A percentile compares a stretch with the other conserved stretches of the same genome.
Evolutionary conservation across 1,140 invertebrate species (phyloP).

Genomic region (Drosophila pseudoobscura): DNA sequence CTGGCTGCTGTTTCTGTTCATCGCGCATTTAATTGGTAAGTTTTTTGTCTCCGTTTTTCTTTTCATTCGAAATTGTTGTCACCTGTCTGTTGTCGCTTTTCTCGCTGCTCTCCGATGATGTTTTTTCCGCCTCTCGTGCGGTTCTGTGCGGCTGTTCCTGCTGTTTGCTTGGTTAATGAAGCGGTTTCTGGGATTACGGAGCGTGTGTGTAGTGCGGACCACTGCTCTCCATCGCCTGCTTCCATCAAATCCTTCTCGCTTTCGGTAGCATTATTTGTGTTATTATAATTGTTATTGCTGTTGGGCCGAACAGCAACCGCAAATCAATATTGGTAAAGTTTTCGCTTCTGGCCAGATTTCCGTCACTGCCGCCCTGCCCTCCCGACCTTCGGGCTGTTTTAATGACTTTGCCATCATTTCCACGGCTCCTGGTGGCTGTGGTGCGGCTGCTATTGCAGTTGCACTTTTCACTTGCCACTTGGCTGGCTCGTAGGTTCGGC

Average conservation of each 20-base stretch:
- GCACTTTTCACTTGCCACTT: slow-evolving; percentile 26
- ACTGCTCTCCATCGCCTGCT: slow-evolving; percentile 46
- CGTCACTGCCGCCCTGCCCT: background rate
- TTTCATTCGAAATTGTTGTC: slow-evolving; percentile 13
- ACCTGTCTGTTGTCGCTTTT: background rate
- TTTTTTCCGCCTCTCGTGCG: slow-evolving; percentile 1
- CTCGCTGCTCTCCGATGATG: slow-evolving; percentile 1
- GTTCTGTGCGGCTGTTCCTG: slow-evolving; percentile 14
- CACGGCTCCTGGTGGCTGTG: slow-evolving; percentile 29
- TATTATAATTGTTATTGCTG: slow-evolving; percentile 56
- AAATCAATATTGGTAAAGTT: slow-evolving; percentile 80
- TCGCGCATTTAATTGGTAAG: slow-evolving; percentile 70
- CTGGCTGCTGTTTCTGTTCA: slow-evolving; percentile 64
- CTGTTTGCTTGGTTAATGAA: slow-evolving; percentile 52
- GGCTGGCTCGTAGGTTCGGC: slow-evolving; percentile 3
- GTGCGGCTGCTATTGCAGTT: slow-evolving; percentile 39
- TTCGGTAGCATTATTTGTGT: slow-evolving; percentile 45
- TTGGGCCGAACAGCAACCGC: slow-evolving; percentile 57
- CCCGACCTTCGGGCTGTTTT: slow-evolving; percentile 52
- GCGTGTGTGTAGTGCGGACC: slow-evolving; percentile 54
- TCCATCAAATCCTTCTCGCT: slow-evolving; percentile 29
- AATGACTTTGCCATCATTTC: slow-evolving; percentile 75
- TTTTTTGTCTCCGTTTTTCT: slow-evolving; percentile 32
- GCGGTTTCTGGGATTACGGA: slow-evolving; percentile 34
- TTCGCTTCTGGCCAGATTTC: slow-evolving; percentile 18